Evolutionary conservation across 2,888 invertebrate genomes (phyloP), one percentile per base, ranked within the genome.

Genomic region (Horisme vitalbata): DNA sequence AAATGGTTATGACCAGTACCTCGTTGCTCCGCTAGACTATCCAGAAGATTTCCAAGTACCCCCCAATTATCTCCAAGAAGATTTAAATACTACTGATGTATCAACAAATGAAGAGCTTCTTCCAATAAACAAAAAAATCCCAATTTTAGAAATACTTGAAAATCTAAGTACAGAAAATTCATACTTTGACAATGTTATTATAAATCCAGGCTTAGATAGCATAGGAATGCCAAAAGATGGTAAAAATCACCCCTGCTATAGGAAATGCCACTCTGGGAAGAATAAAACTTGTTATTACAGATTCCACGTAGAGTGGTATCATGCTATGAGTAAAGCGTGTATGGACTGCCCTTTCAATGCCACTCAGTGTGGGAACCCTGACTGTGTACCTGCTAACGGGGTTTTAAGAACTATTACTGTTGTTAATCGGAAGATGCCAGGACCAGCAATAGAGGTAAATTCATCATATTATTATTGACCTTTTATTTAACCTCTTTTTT

Each of bases 381-480:
- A 57, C 28, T 57, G 57, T 30, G 39, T 57, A 4, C 41, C 41
- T 2, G 57, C 34, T 1, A 46, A 54, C 24, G 57, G 57, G 4
- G 14, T 49, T 0, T 32, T 28, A 1, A 35, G 57, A 15, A 7
- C 57, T 2, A 46, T 57, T 65, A 89, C 93, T 0, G 93, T 94
- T 0, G 92, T 95, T 3, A 96, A 96, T 79, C 90, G 95, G 50
- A 92, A 93, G 80, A 90, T 96, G 85, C 96, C 96, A 0, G 96
- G 96, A 23, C 95, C 95, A 0, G 68, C 92, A 1, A 92, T 96
- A 34, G 93, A 95, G 88, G 94, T n/a, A n/a, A n/a, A n/a, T n/a
- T n/a, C n/a, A n/a, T n/a, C n/a, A n/a, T n/a, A n/a, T n/a, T n/a
- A n/a, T n/a, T n/a, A n/a, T n/a, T n/a, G n/a, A n/a, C n/a, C n/a